Evolutionary conservation across 2,888 invertebrate genomes (phyloP).

Genomic region (Melieria picta): DNA sequence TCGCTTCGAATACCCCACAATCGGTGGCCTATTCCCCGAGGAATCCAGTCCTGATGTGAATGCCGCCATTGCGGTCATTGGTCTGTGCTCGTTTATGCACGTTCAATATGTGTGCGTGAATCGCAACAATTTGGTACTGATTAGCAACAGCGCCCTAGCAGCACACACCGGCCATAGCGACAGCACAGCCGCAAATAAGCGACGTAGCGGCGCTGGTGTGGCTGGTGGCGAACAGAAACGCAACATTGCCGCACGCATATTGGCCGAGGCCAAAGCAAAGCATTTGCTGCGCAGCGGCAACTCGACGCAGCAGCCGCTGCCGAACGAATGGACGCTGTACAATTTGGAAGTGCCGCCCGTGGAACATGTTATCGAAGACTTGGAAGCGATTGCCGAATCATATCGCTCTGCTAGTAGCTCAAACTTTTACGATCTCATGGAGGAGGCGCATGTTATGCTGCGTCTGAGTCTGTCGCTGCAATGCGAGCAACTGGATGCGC

Average conservation of each 20-base stretch:
- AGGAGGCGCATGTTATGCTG: slow-evolving; percentile 78
- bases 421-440: slow-evolving; percentile 77
- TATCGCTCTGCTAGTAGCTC: slow-evolving; percentile 73
- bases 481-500: slow-evolving; percentile 50
- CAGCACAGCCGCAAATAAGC: slow-evolving; percentile 41
- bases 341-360: slow-evolving; percentile 74
- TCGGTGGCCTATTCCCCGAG: slow-evolving; percentile 60
- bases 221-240: slow-evolving; percentile 49
- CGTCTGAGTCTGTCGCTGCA: slow-evolving; percentile 62
- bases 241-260: slow-evolving; percentile 56
- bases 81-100: slow-evolving; percentile 61
- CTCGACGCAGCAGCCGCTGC: slow-evolving; percentile 44
- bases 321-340: slow-evolving; percentile 76
- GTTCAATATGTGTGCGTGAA: slow-evolving; percentile 62
- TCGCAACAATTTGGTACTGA: slow-evolving; percentile 59
- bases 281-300: slow-evolving; percentile 53
- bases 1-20: slow-evolving; percentile 64
- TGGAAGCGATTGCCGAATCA: slow-evolving; percentile 74
- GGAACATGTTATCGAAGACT: slow-evolving; percentile 75
- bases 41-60: slow-evolving; percentile 62
- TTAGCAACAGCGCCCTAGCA: slow-evolving; percentile 57
- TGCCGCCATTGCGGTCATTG: slow-evolving; percentile 62
- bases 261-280: slow-evolving; percentile 61
- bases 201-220: slow-evolving; percentile 40
- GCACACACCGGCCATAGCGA: slow-evolving; percentile 41